A percentile compares a stretch with the other conserved stretches of the same genome.
phyloP scores from a whole-genome alignment of 2,888 invertebrate species.

The Ceramica pisi region DNA sequence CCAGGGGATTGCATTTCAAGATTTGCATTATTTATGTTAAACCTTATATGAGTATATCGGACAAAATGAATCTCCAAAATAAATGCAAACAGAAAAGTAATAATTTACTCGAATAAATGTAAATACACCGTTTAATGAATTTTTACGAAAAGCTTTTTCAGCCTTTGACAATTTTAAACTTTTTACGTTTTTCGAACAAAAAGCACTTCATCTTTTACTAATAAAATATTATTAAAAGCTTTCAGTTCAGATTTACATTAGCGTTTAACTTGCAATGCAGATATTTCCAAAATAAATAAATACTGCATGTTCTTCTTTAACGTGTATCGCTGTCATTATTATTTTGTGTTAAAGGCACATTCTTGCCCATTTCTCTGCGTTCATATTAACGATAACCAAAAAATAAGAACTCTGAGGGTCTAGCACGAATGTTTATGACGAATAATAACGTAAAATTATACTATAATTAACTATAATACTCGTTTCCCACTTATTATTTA shows the following conservation, averaged over 20 bases:
- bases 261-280: neutral
- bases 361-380: too few species aligned
- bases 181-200: slow-evolving; percentile 6
- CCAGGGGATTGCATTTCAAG: too few species aligned
- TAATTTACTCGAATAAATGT: neutral
- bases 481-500: too few species aligned
- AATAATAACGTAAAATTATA: too few species aligned
- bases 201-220: slow-evolving; percentile 14
- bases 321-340: neutral
- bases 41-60: neutral
- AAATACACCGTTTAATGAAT: neutral
- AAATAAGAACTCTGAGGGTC: too few species aligned
- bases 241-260: neutral
- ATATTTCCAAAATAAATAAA: neutral
- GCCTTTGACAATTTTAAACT: neutral
- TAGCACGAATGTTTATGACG: too few species aligned
- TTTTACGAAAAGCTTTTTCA: neutral
- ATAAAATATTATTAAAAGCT: neutral
- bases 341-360: neutral
- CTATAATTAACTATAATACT: too few species aligned
- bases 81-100: neutral
- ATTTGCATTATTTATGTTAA: too few species aligned
- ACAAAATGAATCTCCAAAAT: neutral
- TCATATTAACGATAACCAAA: too few species aligned
- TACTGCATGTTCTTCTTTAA: neutral